Percentiles rank a stretch among this genome's conserved stretches.
These are phyloP conservation scores for Calyptommatus sinebrachiatus DNA, from an alignment of 2,113 vertebrate species.

Conservation along the genomic window DNA sequence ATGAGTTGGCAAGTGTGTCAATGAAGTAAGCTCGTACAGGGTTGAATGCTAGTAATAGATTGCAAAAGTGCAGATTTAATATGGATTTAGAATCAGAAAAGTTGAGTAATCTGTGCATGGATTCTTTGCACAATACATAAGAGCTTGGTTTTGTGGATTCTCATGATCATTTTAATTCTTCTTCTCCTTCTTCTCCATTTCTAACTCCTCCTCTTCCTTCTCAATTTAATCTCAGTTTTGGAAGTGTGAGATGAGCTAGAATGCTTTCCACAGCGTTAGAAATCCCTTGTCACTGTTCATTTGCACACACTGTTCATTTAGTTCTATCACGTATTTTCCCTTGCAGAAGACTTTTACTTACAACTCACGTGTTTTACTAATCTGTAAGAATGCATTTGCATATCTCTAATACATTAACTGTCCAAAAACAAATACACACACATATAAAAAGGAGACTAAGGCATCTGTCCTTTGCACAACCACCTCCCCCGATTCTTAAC, in stretches of 20 bases:
- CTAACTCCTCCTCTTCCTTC: neutral
- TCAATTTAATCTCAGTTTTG: neutral
- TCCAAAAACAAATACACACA: no score
- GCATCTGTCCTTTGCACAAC: no score
- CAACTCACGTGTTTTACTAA: no score
- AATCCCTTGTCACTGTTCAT: neutral
- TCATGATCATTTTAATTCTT: neutral
- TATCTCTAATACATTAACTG: no score
- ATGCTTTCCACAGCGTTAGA: neutral
- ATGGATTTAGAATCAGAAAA: neutral
- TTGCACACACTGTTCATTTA: neutral
- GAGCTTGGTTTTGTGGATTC: neutral
- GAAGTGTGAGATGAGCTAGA: neutral
- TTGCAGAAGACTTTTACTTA: no score
- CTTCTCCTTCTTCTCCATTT: neutral
- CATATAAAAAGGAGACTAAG: no score
- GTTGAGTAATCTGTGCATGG: neutral
- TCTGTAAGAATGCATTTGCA: no score
- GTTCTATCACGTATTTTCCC: no score
- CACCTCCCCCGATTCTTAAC: no score
- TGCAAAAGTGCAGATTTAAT: neutral
- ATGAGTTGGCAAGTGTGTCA: neutral
- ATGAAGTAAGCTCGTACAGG: neutral
- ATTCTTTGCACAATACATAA: neutral
- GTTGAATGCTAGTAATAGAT: neutral